Evolutionary conservation across 2,113 vertebrate genomes (phyloP), one percentile per base, ranked within the genome.

Genomic region (Ranitomeya imitator): DNA sequence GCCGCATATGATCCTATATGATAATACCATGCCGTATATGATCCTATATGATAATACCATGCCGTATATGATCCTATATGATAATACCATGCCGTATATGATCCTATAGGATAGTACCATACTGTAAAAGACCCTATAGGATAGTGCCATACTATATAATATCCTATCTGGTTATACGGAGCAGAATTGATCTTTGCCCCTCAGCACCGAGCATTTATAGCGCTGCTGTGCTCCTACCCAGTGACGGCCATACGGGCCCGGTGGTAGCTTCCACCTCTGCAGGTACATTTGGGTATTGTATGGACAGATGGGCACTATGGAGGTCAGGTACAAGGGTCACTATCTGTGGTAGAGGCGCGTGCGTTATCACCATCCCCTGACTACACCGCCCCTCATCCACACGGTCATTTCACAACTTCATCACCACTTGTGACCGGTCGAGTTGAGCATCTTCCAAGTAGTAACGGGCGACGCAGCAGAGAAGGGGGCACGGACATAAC

Each of bases 371-470:
- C 69, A 14, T 18, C 15, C 26, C 16, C 51, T 13, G 59, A 60
- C 67, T 54, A 73, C 85, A 37, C 9, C 54, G 60, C 13, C 52
- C 52, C 26, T 59, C 19, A 78, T 16, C 55, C 37, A 86, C 26
- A 60, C 51, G 45, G 61, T 60, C 83, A 59, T 60, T 59, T 54
- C 57, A 78, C 37, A 79, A 18, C 45, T 63, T 65, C 55, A n/a
- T 10, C 69, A 76, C 18, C 60, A 52, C 85, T 78, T 15, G 85
- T 78, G 59, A 78, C 57, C 16, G 52, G 3, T 6, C 76, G 54
- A n/a, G 51, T 79, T 86, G 77, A 79, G 60, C 23, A 23, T 54
- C 76, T 52, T 79, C 85, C 85, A 86, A 86, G 60, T 65, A n/a
- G 60, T 65, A 15, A 86, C 65, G 51, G 15, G 11, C 12, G 54